phyloP scores from a whole-genome alignment of 2,888 invertebrate genomes.

The Drosophila setosimentum region DNA sequence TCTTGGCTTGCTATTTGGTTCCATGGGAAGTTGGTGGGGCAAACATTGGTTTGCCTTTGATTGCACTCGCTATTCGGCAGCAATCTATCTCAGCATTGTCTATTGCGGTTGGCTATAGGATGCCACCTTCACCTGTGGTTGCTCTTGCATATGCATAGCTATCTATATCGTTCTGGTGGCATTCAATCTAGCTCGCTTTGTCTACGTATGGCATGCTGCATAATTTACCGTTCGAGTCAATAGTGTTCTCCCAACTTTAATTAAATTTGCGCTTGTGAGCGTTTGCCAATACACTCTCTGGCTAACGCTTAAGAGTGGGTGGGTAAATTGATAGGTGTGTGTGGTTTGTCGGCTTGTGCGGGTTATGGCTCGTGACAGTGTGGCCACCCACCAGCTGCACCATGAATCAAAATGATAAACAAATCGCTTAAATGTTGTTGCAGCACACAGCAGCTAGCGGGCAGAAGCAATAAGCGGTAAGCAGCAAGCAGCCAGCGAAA shows the following conservation, averaged over 20 bases:
- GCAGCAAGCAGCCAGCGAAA: background rate
- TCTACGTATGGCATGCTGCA: conserved; percentile 63
- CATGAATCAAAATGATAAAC: conserved; percentile 49
- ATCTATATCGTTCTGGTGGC: conserved; percentile 11
- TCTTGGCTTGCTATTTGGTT: background rate
- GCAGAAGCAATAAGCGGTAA: conserved; percentile 6
- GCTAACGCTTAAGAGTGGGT: background rate
- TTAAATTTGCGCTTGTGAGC: conserved; percentile 73
- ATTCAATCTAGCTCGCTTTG: conserved; percentile 40
- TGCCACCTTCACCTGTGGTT: conserved; percentile 32
- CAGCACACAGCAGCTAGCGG: conserved; percentile 10
- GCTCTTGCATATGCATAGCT: conserved; percentile 35
- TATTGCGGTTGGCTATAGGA: conserved; percentile 28
- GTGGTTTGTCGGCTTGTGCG: conserved; percentile 6
- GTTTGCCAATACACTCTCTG: conserved; percentile 46
- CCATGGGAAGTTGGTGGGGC: background rate
- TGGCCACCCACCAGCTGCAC: conserved; percentile 31
- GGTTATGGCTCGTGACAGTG: conserved; percentile 9
- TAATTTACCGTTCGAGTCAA: conserved; percentile 76
- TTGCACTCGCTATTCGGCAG: conserved; percentile 31
- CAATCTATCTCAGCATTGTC: conserved; percentile 42
- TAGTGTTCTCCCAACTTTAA: conserved; percentile 75
- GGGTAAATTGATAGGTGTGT: conserved; percentile 18
- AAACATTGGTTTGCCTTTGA: conserved; percentile 32
- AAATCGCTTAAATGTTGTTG: conserved; percentile 62